These are phyloP conservation scores for Thunnus albacares DNA, from an alignment of 2,797 vertebrate species.

Conservation along the genomic window DNA sequence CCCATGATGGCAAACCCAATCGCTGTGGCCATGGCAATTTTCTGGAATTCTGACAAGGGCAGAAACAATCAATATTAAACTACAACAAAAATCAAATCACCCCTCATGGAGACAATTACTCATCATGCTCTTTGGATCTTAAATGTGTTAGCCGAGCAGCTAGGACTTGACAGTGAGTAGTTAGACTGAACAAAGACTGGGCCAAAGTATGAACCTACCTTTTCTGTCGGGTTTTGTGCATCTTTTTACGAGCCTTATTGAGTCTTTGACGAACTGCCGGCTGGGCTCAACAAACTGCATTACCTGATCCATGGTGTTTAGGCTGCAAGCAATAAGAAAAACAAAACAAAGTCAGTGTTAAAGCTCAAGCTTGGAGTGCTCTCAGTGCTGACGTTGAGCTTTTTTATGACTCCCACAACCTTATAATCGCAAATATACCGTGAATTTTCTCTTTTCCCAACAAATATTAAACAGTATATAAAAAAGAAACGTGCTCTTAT, in stretches of 20 bases:
- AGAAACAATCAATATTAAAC: neutral
- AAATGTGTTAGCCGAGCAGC: neutral
- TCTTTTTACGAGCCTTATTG: constrained; percentile 97
- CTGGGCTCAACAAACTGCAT: constrained; percentile 99
- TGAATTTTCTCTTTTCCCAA: rapidly evolving
- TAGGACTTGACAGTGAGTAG: rapidly evolving
- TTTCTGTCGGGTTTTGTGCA: constrained; percentile 99
- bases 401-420: neutral
- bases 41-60: constrained; percentile 92
- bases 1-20: constrained; percentile 99
- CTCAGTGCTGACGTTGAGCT: constrained; percentile 59
- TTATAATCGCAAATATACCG: rapidly evolving
- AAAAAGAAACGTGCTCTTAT: neutral
- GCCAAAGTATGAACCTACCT: constrained; percentile 81
- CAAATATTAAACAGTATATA: neutral
- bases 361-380: neutral
- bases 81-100: rapidly evolving
- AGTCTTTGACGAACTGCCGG: constrained; percentile 98
- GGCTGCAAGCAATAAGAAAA: constrained; percentile 26
- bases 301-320: constrained; percentile 94
- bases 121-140: rapidly evolving
- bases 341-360: neutral
- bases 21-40: constrained; percentile 99
- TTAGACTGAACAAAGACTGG: neutral
- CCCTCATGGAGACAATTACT: rapidly evolving